Evolutionary conservation across 2,888 invertebrate species (phyloP).

Genomic region (Morinoia aosen): DNA sequence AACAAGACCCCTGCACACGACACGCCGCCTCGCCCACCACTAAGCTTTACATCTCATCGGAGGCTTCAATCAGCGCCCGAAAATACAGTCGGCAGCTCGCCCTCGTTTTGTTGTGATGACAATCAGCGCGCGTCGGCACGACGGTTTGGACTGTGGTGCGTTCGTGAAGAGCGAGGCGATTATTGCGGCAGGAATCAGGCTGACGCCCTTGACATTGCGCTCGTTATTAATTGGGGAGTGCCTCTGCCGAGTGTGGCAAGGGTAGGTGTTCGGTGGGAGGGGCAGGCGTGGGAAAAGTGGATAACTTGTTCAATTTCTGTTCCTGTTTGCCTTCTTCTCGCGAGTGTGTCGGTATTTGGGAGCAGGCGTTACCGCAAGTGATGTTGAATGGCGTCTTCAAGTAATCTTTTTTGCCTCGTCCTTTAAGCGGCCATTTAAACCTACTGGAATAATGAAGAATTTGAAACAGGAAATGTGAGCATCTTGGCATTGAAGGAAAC

Average conservation of each 20-base stretch:
- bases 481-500: neutral
- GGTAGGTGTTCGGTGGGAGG: neutral
- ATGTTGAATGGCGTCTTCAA: neutral
- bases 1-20: neutral
- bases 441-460: neutral
- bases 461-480: neutral
- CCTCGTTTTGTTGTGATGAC: neutral
- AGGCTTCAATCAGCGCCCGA: neutral
- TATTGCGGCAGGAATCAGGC: neutral
- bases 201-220: slow-evolving; percentile 21
- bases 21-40: neutral
- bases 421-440: neutral
- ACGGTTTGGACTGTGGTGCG: neutral
- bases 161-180: slow-evolving; percentile 2
- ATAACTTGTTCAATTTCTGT: neutral
- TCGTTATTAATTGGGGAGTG: neutral
- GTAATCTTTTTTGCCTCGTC: neutral
- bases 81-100: slow-evolving; percentile 12
- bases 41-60: neutral
- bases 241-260: neutral
- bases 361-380: neutral
- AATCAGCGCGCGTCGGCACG: neutral
- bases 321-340: neutral
- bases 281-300: slow-evolving; percentile 19
- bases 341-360: neutral